phyloP scores from a whole-genome alignment of 2,797 vertebrate species.

The Helicolenus hilgendorfi region DNA sequence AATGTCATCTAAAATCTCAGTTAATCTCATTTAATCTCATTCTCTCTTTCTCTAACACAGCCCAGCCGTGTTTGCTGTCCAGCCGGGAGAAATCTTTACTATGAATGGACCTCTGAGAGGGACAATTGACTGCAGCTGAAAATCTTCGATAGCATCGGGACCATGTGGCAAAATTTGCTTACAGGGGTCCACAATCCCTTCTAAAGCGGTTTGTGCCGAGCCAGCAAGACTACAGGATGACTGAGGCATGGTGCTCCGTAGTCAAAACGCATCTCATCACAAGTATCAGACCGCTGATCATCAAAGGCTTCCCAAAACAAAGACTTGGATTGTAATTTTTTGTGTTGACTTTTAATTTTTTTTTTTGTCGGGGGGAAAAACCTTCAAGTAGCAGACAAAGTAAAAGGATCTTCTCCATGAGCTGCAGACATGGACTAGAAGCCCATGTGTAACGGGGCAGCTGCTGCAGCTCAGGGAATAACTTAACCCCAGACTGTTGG shows the following conservation, averaged over 20 bases:
- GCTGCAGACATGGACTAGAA: slow-evolving; percentile 62
- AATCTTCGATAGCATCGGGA: not conserved
- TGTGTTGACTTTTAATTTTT: not conserved
- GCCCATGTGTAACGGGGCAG: slow-evolving; percentile 80
- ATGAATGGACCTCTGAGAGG: slow-evolving; percentile 60
- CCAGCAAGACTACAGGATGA: slow-evolving; percentile 50
- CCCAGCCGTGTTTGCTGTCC: slow-evolving; percentile 13
- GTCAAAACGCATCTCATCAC: slow-evolving; percentile 19
- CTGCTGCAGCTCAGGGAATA: slow-evolving; percentile 79
- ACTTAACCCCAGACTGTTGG: slow-evolving; percentile 72
- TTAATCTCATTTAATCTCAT: not conserved
- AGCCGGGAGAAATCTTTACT: slow-evolving; percentile 37
- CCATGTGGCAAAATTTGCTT: slow-evolving; percentile 33
- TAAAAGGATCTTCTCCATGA: slow-evolving; percentile 36
- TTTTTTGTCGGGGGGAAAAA: not conserved
- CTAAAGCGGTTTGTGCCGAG: slow-evolving; percentile 25
- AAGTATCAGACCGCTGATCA: slow-evolving; percentile 31
- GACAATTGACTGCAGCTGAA: slow-evolving; percentile 44
- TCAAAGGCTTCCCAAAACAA: slow-evolving; percentile 42
- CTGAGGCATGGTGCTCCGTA: not conserved
- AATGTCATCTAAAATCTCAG: not conserved
- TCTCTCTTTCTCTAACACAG: slow-evolving; percentile 52
- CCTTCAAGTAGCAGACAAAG: not conserved
- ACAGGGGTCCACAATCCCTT: not conserved
- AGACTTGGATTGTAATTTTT: slow-evolving; percentile 66